Percentiles rank a stretch among this genome's conserved stretches.
Conservation (phyloP, 35 echinoderm and acorn worm genomes). For the Apostichopus parvimensis region DNA sequence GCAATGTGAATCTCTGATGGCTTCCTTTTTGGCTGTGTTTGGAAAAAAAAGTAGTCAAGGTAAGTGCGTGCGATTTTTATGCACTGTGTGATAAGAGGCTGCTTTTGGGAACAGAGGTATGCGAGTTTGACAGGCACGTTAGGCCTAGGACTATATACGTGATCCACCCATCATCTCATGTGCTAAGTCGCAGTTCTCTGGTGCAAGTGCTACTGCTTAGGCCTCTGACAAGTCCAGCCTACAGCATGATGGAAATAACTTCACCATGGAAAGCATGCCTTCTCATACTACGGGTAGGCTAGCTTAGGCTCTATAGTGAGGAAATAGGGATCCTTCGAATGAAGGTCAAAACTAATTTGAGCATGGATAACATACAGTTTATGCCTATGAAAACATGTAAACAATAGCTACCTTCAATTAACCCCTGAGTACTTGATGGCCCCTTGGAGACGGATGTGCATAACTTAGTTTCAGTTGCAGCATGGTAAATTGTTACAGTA, state of each 20-base stretch:
- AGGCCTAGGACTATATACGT: neutral
- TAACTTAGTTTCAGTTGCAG: too few relatives aligned
- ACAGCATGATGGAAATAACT: neutral
- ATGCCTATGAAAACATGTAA: neutral
- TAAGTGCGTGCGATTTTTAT: constrained; percentile 16
- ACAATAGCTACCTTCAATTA: neutral
- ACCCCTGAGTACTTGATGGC: too few relatives aligned
- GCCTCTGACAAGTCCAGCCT: neutral
- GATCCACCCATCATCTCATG: constrained; percentile 35
- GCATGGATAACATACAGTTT: neutral
- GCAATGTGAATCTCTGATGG: constrained; percentile 58
- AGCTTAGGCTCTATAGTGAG: neutral
- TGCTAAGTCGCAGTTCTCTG: neutral
- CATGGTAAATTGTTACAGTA: too few relatives aligned
- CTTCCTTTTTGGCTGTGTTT: constrained; percentile 54
- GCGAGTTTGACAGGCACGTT: neutral
- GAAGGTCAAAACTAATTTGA: neutral
- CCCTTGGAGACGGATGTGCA: too few relatives aligned
- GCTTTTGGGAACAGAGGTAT: neutral
- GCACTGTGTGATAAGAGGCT: neutral
- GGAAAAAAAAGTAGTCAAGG: constrained; percentile 57
- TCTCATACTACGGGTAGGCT: neutral
- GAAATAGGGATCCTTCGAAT: neutral
- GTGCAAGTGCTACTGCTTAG: neutral
- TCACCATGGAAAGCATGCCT: neutral